phyloP scores from a whole-genome alignment of 2,888 invertebrate species.

The Trissoscelio sp. region DNA sequence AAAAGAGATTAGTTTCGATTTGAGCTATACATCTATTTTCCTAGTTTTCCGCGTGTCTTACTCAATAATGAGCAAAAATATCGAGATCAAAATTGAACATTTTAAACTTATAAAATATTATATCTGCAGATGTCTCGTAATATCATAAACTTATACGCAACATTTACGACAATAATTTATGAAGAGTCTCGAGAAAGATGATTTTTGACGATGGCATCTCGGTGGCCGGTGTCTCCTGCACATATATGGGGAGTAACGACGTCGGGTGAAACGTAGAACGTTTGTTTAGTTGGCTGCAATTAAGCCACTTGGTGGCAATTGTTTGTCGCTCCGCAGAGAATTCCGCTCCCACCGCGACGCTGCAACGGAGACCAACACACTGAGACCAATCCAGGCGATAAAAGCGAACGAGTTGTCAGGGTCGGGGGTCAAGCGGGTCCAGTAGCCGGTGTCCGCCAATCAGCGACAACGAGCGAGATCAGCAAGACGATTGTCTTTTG shows the following conservation, averaged over 20 bases:
- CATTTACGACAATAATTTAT: constrained; percentile 32
- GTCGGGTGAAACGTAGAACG: constrained; percentile 75
- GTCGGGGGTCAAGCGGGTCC: constrained; percentile 80
- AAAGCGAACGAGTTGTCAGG: constrained; percentile 82
- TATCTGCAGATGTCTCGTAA: too few relatives aligned
- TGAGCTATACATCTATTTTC: too few relatives aligned
- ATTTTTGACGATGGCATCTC: constrained; percentile 61
- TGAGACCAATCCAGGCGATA: constrained; percentile 80
- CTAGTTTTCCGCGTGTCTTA: too few relatives aligned
- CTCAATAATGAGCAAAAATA: too few relatives aligned
- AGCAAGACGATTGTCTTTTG: constrained; percentile 72
- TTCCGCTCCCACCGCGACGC: constrained; percentile 81
- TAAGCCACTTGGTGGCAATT: constrained; percentile 84
- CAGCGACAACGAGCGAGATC: constrained; percentile 70
- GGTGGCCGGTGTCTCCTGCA: constrained; percentile 59
- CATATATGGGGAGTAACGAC: constrained; percentile 57
- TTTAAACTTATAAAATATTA: too few relatives aligned
- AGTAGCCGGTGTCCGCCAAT: constrained; percentile 80
- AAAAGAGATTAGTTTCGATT: too few relatives aligned
- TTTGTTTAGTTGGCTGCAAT: constrained; percentile 84
- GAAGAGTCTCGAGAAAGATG: constrained; percentile 24
- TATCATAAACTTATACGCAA: too few relatives aligned
- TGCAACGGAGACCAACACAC: constrained; percentile 74
- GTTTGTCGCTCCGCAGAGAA: constrained; percentile 84
- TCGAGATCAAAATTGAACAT: too few relatives aligned